Conservation (phyloP, 1,140 invertebrate genomes). For the Eubasilissa regina region DNA sequence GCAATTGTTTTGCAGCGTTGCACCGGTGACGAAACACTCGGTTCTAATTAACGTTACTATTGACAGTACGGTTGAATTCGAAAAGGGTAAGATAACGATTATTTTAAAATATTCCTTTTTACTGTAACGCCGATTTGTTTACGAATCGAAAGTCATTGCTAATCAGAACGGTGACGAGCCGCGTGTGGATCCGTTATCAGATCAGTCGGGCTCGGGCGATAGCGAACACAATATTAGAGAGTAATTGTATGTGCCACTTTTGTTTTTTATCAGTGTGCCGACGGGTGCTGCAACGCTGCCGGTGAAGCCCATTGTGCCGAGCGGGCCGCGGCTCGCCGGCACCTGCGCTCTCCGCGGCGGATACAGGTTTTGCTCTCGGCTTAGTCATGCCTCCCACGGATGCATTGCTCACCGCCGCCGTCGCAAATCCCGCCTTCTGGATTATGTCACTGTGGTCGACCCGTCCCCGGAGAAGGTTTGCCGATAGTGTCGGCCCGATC, state of each 20-base stretch:
- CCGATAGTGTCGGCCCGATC: neutral
- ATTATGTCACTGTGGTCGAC: slow-evolving; percentile 16
- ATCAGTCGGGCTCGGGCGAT: neutral
- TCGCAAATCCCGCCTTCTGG: neutral
- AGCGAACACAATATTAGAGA: slow-evolving; percentile 4
- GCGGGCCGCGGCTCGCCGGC: slow-evolving; percentile 3
- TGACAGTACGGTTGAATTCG: neutral
- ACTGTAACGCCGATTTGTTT: neutral
- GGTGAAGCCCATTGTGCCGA: slow-evolving; percentile 27
- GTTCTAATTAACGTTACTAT: slow-evolving; percentile 29
- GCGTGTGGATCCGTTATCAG: neutral
- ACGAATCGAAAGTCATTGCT: too few relatives aligned
- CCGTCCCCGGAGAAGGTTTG: slow-evolving; percentile 19
- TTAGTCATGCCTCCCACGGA: slow-evolving; percentile 44
- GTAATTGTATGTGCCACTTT: slow-evolving; percentile 30
- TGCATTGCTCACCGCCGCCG: slow-evolving; percentile 34
- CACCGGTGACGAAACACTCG: slow-evolving; percentile 6
- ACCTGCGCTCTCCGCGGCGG: slow-evolving; percentile 20
- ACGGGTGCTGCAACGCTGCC: slow-evolving; percentile 33
- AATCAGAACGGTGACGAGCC: neutral
- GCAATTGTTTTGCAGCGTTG: slow-evolving; percentile 28
- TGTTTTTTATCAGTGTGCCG: neutral
- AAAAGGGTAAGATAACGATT: slow-evolving; percentile 4
- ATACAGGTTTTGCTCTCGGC: slow-evolving; percentile 44
- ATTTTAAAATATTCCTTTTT: neutral